Percentiles rank a stretch among this genome's conserved stretches.
Evolutionary conservation across 2,113 vertebrate genomes (phyloP).

Genomic region (Gavialis gangeticus): DNA sequence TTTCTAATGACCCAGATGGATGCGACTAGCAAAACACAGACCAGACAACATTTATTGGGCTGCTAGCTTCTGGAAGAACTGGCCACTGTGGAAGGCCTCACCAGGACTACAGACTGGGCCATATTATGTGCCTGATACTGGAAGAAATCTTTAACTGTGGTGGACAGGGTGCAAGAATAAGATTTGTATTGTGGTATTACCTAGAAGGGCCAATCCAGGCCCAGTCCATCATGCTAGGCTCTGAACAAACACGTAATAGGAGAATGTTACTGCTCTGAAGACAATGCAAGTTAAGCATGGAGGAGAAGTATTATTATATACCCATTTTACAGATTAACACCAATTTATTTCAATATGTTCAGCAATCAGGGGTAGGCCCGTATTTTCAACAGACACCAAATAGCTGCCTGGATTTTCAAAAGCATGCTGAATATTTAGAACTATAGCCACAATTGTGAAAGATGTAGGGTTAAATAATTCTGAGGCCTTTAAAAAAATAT

Average conservation of each 20-base stretch:
- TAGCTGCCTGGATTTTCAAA: not conserved
- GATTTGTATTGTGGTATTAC: not conserved
- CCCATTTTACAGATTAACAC: not conserved
- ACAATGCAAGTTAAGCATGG: not conserved
- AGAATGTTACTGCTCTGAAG: not conserved
- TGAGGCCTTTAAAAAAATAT: not conserved
- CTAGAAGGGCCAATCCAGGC: not conserved
- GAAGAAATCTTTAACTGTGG: no score
- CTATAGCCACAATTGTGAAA: not conserved
- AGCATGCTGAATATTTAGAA: not conserved
- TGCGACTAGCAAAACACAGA: no score
- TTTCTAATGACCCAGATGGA: no score
- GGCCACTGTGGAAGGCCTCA: no score
- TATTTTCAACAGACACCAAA: not conserved
- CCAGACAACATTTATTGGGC: no score
- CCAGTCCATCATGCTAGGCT: not conserved
- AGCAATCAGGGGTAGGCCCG: not conserved
- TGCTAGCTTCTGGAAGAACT: no score
- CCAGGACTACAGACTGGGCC: no score
- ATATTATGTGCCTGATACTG: no score
- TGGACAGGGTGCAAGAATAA: no score
- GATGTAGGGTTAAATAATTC: not conserved
- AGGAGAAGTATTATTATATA: not conserved
- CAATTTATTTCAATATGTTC: not conserved
- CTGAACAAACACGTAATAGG: not conserved